A percentile compares a stretch with the other conserved stretches of the same genome.
These are phyloP conservation scores for Eristalis tenax DNA, from an alignment of 2,888 invertebrate genomes.

Conservation along the genomic window DNA sequence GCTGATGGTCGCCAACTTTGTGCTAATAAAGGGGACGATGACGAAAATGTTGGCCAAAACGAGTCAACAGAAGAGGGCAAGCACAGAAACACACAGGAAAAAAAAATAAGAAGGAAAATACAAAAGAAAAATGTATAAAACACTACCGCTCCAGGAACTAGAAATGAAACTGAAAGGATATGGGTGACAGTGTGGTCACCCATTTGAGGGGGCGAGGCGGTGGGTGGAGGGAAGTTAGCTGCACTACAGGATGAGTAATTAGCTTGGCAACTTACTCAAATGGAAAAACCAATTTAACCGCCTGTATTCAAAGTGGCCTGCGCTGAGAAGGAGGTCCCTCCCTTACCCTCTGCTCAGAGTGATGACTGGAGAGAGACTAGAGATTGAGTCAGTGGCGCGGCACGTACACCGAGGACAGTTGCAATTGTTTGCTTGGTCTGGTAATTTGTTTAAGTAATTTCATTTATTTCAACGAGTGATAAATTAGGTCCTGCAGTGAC, in stretches of 20 bases:
- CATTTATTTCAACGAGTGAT: constrained; percentile 69
- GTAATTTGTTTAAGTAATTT: constrained; percentile 72
- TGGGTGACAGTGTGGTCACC: constrained; percentile 34
- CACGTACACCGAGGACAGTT: constrained; percentile 29
- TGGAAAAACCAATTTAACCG: constrained; percentile 71
- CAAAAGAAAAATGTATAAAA: background rate
- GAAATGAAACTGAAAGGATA: constrained; percentile 6
- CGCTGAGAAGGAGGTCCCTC: constrained; percentile 3
- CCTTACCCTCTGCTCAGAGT: constrained; percentile 15
- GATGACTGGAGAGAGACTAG: constrained; percentile 40
- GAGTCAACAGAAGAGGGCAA: constrained; percentile 15
- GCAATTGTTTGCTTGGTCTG: constrained; percentile 67
- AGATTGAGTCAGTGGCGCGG: background rate
- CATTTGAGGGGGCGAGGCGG: background rate
- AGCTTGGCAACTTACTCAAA: constrained; percentile 68
- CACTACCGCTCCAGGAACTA: background rate
- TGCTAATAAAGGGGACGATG: constrained; percentile 59
- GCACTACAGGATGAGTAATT: constrained; percentile 66
- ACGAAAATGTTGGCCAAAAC: constrained; percentile 39
- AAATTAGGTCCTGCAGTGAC: constrained; percentile 64
- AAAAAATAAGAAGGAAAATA: constrained; percentile 27
- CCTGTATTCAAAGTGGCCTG: constrained; percentile 66
- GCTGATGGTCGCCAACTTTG: constrained; percentile 70
- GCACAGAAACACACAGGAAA: background rate
- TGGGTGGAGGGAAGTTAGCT: background rate